These are phyloP conservation scores for Anhinga rufa DNA, from an alignment of 2,113 vertebrate species.

Conservation along the genomic window DNA sequence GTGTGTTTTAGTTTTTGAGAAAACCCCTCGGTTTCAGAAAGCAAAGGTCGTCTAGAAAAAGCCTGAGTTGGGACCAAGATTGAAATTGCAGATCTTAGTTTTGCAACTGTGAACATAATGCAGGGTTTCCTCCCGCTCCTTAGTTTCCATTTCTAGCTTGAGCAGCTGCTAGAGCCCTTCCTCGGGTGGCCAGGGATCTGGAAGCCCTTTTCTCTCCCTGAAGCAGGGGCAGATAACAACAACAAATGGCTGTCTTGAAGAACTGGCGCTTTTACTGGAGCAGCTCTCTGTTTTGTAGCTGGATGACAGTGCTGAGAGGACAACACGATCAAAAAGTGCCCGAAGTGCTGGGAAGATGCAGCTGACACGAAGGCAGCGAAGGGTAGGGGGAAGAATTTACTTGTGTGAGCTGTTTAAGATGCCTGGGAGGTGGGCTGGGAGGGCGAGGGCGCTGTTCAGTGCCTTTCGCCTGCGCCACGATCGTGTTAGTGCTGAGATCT, in stretches of 20 bases:
- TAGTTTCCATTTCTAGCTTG: neutral
- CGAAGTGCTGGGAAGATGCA: rapidly evolving
- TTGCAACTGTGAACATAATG: too few relatives aligned
- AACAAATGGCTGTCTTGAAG: neutral
- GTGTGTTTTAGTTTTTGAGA: neutral
- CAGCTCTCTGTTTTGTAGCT: neutral
- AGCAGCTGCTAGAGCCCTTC: neutral
- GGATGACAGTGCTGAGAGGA: neutral
- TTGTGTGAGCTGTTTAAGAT: neutral
- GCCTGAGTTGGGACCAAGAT: neutral
- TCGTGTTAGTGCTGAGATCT: neutral
- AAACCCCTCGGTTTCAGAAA: neutral
- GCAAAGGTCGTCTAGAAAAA: neutral
- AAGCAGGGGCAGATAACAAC: neutral
- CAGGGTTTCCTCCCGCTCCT: neutral
- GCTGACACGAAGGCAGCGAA: rapidly evolving
- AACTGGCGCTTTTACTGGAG: neutral
- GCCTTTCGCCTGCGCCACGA: neutral
- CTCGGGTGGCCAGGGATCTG: too few relatives aligned
- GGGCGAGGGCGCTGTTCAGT: neutral
- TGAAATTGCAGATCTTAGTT: too few relatives aligned
- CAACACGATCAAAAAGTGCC: rapidly evolving
- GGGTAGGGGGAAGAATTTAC: neutral
- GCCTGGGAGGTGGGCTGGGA: neutral
- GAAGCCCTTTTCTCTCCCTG: neutral